Base-by-base conservation (phyloP, 2,888 invertebrate species). In the Escarpia spicata region DNA sequence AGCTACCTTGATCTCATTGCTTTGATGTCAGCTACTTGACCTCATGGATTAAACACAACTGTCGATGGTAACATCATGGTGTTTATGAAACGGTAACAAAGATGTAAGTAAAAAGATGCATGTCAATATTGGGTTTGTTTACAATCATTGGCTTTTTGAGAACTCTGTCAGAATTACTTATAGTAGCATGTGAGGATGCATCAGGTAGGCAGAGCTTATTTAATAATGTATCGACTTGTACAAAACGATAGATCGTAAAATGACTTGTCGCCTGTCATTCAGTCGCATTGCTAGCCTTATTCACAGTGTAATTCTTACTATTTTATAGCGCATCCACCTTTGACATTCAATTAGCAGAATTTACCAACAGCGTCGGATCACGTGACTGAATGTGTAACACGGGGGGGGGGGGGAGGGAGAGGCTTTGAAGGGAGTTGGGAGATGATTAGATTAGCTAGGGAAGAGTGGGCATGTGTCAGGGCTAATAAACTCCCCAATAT, bases 361-460 rank as follows among this genome's bases (percentile, higher is more conserved):
- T 19, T 75, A 75, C 26, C 75, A 75, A 75, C 75, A 26, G 52
- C 52, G 12, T 12, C 3, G 12, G 52, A 12, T 75, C 75, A 75
- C 15, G 60, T 19, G 60, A 60, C 26, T 26, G 19, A 19, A 19
- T 26, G 45, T 9, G 45, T 45, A 45, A 45, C 45, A 10, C 2
- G 10, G 45, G 45, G 45, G 45, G 45, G 45, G 45, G 60, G 1
- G 19, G 75, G 75, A 75, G 4, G 26, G 26, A 75, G 3, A 26
- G 19, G 26, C 6, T 4, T 6, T 15, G 75, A 26, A 26, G n/a
- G 75, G 26, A 26, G 4, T n/a, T 15, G 75, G 75, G 26, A 75
- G 75, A 75, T 75, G n/a, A 75, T 75, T 75, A 75, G 75, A 75
- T 75, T 75, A 75, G 75, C 19, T 75, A 75, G 75, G 75, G 75